Base-by-base conservation (phyloP, 2,797 vertebrate genomes). In the Scolopax bukidnonensis region DNA sequence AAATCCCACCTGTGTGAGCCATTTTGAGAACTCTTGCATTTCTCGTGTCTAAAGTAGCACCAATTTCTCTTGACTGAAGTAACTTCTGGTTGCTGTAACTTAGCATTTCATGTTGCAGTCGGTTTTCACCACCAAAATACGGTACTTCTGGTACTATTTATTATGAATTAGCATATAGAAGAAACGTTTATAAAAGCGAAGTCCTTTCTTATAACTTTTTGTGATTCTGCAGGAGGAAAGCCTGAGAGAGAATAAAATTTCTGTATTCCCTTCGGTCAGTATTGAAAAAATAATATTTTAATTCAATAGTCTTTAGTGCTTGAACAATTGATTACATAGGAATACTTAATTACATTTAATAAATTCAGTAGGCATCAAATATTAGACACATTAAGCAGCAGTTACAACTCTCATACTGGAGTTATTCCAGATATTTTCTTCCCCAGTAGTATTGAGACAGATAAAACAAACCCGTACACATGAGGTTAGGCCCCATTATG, bases 201-300 rank as follows among this genome's bases (percentile, higher is more conserved):
- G 19, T 30, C 12, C 5, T 65, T 45, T 74, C 50, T 75, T 4
- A 2, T 19, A 71, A 45, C 4, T 5, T 19, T 81, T 47, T 68
- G 43, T 63, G n/a, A 74, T 48, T 77, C 32, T 61, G 18, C 41
- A 65, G 15, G 19, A 76, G 40, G 14, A 81, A 71, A 54, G 17
- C 12, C 14, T 0, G 0, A 45, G 8, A 77, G 17, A 36, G 10
- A 82, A 75, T 30, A 50, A 84, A 68, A 76, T 8, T 48, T 76
- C 16, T 24, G 0, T 15, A 45, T 57, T 61, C 11, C 3, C 10
- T 71, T 81, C n/a, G 82, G 30, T 77, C 17, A 51, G 51, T 70
- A 74, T 6, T 89, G 65, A 63, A 89, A 96, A 96, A 85, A 87
- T 59, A 27, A 45, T 38, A 4, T 84, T 91, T 95, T 94, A 94